These are phyloP conservation scores for Puntigrus tetrazona DNA, from an alignment of 2,113 vertebrate species.

Conservation along the genomic window DNA sequence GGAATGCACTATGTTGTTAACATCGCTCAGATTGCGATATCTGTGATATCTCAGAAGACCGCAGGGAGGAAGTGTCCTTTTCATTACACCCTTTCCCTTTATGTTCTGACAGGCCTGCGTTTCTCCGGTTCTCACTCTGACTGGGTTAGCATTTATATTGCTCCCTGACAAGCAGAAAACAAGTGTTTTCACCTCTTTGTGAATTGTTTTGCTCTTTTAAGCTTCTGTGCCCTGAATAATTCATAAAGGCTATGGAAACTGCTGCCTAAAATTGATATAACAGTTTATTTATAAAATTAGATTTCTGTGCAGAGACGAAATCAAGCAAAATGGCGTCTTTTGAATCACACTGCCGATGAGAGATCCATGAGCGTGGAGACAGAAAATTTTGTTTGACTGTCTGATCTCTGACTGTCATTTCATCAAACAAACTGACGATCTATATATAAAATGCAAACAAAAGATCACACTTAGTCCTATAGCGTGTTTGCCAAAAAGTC, in stretches of 20 bases:
- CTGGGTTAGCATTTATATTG: not conserved
- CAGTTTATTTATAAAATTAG: not conserved
- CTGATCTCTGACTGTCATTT: not conserved
- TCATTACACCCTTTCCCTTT: not conserved
- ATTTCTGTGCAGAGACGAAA: not conserved
- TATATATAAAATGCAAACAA: not conserved
- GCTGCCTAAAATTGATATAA: not conserved
- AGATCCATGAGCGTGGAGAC: not conserved
- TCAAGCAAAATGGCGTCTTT: not conserved
- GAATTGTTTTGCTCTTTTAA: slow-evolving; percentile 2
- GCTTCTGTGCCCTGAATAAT: not conserved
- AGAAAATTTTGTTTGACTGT: not conserved
- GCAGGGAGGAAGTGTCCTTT: not conserved
- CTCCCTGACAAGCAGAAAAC: not conserved
- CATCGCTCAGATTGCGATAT: not conserved
- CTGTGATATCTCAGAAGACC: not conserved
- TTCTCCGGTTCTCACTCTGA: not conserved
- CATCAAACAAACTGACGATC: not conserved
- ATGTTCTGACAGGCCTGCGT: not conserved
- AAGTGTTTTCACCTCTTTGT: slow-evolving; percentile 1
- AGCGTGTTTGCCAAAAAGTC: not conserved
- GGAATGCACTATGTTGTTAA: not conserved
- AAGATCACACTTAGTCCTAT: not conserved
- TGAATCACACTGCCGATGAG: not conserved
- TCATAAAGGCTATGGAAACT: not conserved